Evolutionary conservation across 2,888 invertebrate species (phyloP), one percentile per base, ranked within the genome.

Genomic region (Meiosimyza platycephala): DNA sequence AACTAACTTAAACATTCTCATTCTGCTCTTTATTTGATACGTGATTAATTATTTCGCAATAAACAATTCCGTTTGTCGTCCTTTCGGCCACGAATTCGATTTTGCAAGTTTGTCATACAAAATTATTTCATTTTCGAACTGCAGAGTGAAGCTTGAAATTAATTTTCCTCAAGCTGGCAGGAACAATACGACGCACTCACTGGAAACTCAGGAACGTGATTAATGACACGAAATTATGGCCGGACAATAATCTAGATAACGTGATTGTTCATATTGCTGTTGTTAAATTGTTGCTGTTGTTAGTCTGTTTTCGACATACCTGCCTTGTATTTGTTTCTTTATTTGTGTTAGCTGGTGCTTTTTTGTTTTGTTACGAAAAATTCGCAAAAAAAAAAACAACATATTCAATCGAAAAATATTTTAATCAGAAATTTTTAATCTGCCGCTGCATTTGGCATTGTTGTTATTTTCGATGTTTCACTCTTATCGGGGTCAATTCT

Each of bases 201-300:
- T 28, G 33, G 22, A 51, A 65, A 13, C 13, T 22, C 69, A 63
- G 57, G 47, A 65, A 66, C 70, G 72, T 75, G 74, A 75, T 75
- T 75, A 75, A 75, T 75, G 74, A 75, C 64, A 72, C 63, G 59
- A 71, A 72, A 72, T 75, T 72, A 75, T 72, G 52, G 74, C 63
- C 57, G 70, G 74, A 74, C 74, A 74, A 72, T 74, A 70, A 50
- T 50, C 69, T 48, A 67, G 69, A 69, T 69, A 60, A 28, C 59
- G 22, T 55, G 47, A 57, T 57, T 67, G 55, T 22, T 50, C 15
- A 28, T 51, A 40, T 65, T 57, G 48, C 16, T 13, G 68, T 18
- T 57, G 65, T 55, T 66, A 40, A 54, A 28, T 52, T 47, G 55
- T 55, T 40, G 54, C 16, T 55, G 66, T 13, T 67, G 22, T 66